These are phyloP conservation scores for Drosophila kanekoi DNA, from an alignment of 2,888 invertebrate genomes.

Conservation along the genomic window DNA sequence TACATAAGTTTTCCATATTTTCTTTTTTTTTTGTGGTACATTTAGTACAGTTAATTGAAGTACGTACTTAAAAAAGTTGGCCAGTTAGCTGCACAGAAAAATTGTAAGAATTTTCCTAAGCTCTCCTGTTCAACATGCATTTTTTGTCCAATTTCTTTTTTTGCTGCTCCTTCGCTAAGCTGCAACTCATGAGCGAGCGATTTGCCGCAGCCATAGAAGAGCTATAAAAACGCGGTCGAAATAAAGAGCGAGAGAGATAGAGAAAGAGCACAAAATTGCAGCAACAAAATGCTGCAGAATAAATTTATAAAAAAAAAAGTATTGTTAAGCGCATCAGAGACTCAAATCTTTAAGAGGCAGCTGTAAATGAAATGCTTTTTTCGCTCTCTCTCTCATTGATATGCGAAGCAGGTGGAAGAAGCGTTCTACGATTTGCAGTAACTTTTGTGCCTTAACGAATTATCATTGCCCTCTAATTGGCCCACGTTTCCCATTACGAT, in stretches of 20 bases:
- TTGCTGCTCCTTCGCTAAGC: slow-evolving; percentile 33
- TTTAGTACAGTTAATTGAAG: slow-evolving; percentile 70
- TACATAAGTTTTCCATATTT: slow-evolving; percentile 7
- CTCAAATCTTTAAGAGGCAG: slow-evolving; percentile 8
- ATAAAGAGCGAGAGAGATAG: background rate
- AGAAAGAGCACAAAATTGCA: slow-evolving; percentile 10
- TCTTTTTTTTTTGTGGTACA: background rate
- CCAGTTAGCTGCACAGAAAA: slow-evolving; percentile 30
- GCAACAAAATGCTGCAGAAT: slow-evolving; percentile 21
- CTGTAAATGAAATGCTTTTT: slow-evolving; percentile 40
- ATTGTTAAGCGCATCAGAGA: slow-evolving; percentile 2
- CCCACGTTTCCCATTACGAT: slow-evolving; percentile 52
- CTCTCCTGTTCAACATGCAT: slow-evolving; percentile 11
- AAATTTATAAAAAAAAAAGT: slow-evolving; percentile 27
- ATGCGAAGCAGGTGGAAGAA: slow-evolving; percentile 40
- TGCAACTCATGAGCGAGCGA: slow-evolving; percentile 44
- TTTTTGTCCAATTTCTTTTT: background rate
- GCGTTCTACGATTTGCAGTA: slow-evolving; percentile 23
- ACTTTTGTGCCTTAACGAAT: slow-evolving; percentile 31
- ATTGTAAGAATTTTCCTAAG: slow-evolving; percentile 28
- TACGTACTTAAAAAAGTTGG: slow-evolving; percentile 61
- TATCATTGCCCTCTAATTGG: slow-evolving; percentile 56
- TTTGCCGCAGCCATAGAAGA: slow-evolving; percentile 41
- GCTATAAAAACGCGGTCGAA: background rate
- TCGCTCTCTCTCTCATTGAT: slow-evolving; percentile 49